A percentile compares a stretch with the other conserved stretches of the same genome.
phyloP scores from a whole-genome alignment of 2,113 vertebrate genomes.

The Tapirus terrestris region DNA sequence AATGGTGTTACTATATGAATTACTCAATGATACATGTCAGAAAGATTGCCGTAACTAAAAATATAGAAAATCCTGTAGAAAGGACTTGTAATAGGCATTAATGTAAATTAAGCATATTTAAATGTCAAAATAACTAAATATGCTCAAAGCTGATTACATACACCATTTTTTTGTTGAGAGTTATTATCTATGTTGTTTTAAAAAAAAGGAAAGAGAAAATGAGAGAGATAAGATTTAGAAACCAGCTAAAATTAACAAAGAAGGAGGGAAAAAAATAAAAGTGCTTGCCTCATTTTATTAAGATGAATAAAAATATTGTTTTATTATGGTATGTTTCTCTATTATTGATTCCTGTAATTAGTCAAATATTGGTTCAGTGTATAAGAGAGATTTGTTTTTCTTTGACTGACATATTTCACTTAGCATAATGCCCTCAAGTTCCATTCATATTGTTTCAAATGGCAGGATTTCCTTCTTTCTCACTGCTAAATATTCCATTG shows the following conservation, averaged over 20 bases:
- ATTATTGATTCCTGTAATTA: not conserved
- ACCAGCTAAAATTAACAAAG: slow-evolving; percentile 1
- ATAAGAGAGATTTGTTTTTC: not conserved
- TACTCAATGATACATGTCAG: not conserved
- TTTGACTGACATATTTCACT: not conserved
- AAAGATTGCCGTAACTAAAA: not conserved
- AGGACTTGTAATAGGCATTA: not conserved
- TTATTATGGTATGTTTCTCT: not conserved
- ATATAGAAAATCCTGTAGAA: not conserved
- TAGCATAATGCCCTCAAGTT: not conserved
- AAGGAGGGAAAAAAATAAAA: not conserved
- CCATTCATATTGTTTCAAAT: not conserved
- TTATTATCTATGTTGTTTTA: not conserved
- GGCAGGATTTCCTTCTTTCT: not conserved
- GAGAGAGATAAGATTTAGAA: not conserved
- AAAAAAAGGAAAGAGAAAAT: not conserved
- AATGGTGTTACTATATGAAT: not conserved
- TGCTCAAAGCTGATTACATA: not conserved
- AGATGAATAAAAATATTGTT: not conserved
- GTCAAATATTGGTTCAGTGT: not conserved
- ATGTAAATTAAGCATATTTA: not conserved
- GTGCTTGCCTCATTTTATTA: not conserved
- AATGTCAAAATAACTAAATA: slow-evolving; percentile 20
- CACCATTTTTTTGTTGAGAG: not conserved
- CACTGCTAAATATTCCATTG: too few species aligned